Conservation (phyloP, 2,888 invertebrate genomes). For the Oscheius sp. region DNA sequence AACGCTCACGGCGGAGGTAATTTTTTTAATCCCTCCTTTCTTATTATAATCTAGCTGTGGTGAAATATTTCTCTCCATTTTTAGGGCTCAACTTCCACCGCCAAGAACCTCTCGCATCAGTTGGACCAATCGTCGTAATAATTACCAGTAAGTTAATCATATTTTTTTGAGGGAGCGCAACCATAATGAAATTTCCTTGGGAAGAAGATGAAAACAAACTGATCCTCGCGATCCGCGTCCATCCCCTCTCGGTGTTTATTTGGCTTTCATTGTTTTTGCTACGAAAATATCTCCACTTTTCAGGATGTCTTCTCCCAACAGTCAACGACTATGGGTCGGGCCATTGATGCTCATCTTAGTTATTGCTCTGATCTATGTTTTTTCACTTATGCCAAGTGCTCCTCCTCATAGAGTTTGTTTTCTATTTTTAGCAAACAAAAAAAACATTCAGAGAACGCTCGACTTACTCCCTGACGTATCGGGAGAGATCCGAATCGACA, state of each 20-base stretch:
- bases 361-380: constrained; percentile 53
- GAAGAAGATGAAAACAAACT: background rate
- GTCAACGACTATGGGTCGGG: constrained; percentile 51
- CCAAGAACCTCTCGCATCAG: background rate
- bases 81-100: background rate
- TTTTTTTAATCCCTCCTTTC: background rate
- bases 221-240: background rate
- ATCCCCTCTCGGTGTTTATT: constrained; percentile 2
- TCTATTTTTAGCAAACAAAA: background rate
- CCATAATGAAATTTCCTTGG: background rate
- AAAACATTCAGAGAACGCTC: background rate
- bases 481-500: constrained; percentile 12
- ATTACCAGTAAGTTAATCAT: background rate
- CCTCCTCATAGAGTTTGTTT: constrained; percentile 44
- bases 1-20: constrained; percentile 6
- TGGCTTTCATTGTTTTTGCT: constrained; percentile 2
- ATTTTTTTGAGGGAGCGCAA: too few species aligned
- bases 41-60: too few species aligned
- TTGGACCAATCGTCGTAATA: background rate
- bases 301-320: constrained; percentile 28
- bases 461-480: constrained; percentile 9
- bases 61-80: too few species aligned
- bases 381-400: constrained; percentile 51
- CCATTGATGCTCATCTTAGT: constrained; percentile 53
- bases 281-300: background rate